These are phyloP conservation scores for Hermetia illucens DNA, from an alignment of 1,140 invertebrate species.

Conservation along the genomic window DNA sequence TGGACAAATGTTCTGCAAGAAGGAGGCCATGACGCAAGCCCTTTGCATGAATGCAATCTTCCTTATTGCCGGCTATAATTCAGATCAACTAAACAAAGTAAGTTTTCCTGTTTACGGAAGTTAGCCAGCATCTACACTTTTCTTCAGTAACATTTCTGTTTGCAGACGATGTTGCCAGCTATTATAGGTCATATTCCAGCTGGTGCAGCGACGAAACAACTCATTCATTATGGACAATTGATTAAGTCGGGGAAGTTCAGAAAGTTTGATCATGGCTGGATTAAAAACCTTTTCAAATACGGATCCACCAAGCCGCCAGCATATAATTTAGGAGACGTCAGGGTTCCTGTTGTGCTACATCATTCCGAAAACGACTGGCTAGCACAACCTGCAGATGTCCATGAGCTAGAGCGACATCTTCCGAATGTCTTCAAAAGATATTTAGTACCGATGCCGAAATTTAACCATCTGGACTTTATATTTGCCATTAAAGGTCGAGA, in stretches of 20 bases:
- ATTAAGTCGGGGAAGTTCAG: slow-evolving; percentile 27
- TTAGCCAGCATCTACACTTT: not conserved
- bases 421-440: slow-evolving; percentile 22
- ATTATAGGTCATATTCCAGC: slow-evolving; percentile 56
- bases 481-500: slow-evolving; percentile 27
- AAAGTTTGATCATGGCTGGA: slow-evolving; percentile 22
- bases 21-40: not conserved
- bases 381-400: slow-evolving; percentile 29
- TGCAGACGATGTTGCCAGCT: slow-evolving; percentile 43
- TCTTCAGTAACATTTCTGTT: slow-evolving; percentile 6
- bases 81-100: slow-evolving; percentile 33
- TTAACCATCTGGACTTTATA: slow-evolving; percentile 36
- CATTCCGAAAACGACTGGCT: slow-evolving; percentile 43
- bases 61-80: slow-evolving; percentile 33
- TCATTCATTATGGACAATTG: slow-evolving; percentile 49
- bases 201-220: slow-evolving; percentile 53
- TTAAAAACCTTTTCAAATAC: slow-evolving; percentile 21
- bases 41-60: slow-evolving; percentile 32
- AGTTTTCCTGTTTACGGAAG: slow-evolving; percentile 11
- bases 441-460: slow-evolving; percentile 20
- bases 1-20: slow-evolving; percentile 12
- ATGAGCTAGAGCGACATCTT: slow-evolving; percentile 21
- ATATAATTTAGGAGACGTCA: slow-evolving; percentile 38
- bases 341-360: slow-evolving; percentile 39
- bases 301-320: slow-evolving; percentile 35